Conservation (phyloP, 2,113 vertebrate species). For the Falco punctatus region DNA sequence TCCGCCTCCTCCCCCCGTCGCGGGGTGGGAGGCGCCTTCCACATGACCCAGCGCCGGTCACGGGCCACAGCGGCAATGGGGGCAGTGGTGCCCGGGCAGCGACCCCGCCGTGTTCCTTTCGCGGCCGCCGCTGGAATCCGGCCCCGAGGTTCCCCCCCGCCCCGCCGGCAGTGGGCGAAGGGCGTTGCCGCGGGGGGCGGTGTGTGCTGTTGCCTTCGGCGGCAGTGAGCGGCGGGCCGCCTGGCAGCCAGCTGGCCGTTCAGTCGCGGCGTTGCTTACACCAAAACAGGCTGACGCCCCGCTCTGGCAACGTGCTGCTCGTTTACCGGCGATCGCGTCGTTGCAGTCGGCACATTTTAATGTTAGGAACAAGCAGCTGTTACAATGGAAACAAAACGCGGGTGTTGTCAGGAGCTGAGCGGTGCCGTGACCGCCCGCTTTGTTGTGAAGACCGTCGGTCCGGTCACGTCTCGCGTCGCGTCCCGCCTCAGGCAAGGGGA, state of each 20-base stretch:
- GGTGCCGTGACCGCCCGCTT: not conserved
- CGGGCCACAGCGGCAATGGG: too few relatives aligned
- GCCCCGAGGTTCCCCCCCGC: too few relatives aligned
- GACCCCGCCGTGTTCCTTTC: too few relatives aligned
- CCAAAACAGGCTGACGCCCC: too few relatives aligned
- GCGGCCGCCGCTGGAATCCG: not conserved
- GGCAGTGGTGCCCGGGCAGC: too few relatives aligned
- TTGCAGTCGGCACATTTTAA: not conserved
- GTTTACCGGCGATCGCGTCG: not conserved
- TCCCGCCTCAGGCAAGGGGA: too few relatives aligned
- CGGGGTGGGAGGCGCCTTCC: not conserved
- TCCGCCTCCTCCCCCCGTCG: accelerated
- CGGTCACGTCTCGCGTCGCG: too few relatives aligned
- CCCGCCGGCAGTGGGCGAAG: too few relatives aligned
- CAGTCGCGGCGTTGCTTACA: not conserved
- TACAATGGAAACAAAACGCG: not conserved
- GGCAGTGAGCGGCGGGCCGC: too few relatives aligned
- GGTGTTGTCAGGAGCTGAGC: not conserved
- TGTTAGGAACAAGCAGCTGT: not conserved
- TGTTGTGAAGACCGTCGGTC: too few relatives aligned
- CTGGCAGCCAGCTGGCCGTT: not conserved
- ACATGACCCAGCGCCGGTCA: not conserved
- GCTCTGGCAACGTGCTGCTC: not conserved
- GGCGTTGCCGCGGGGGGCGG: too few relatives aligned
- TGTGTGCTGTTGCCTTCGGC: too few relatives aligned